phyloP scores from a whole-genome alignment of 53 echinoderm and acorn worm species.

The Luidia sarsii region DNA sequence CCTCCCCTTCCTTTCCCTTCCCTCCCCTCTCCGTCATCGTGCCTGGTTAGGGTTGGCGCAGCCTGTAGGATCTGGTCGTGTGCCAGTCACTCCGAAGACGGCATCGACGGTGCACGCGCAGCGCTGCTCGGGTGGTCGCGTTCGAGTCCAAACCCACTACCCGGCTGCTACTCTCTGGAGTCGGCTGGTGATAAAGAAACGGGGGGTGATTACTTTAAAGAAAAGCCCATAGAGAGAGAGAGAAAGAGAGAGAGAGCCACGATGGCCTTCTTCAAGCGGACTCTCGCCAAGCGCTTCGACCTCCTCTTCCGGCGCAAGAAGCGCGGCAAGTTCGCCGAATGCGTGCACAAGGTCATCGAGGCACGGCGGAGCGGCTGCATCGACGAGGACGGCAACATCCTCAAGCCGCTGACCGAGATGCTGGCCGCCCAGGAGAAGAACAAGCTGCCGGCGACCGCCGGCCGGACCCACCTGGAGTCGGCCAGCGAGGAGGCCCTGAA shows the following conservation, averaged over 20 bases:
- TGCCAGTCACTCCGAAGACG: background rate
- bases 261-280: constrained; percentile 91
- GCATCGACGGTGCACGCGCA: background rate
- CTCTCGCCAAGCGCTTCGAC: constrained; percentile 69
- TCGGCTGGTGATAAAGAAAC: too few relatives aligned
- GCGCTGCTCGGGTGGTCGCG: background rate
- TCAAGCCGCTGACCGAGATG: constrained; percentile 60
- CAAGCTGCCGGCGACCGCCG: background rate
- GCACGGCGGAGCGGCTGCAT: constrained; percentile 91
- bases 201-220: too few relatives aligned
- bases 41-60: too few relatives aligned
- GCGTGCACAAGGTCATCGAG: constrained; percentile 86
- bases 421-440: constrained; percentile 22
- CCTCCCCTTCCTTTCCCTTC: too few relatives aligned
- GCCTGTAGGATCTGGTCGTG: too few relatives aligned
- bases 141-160: background rate
- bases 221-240: too few relatives aligned
- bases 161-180: too few relatives aligned
- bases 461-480: background rate
- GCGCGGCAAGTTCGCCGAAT: constrained; percentile 77
- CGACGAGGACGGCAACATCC: constrained; percentile 87
- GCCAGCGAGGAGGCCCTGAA: constrained; percentile 53
- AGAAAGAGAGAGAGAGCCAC: constrained; percentile 12
- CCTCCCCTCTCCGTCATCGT: too few relatives aligned
- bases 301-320: constrained; percentile 78